phyloP scores from a whole-genome alignment of 2,113 vertebrate genomes.

The Sebastes fasciatus region DNA sequence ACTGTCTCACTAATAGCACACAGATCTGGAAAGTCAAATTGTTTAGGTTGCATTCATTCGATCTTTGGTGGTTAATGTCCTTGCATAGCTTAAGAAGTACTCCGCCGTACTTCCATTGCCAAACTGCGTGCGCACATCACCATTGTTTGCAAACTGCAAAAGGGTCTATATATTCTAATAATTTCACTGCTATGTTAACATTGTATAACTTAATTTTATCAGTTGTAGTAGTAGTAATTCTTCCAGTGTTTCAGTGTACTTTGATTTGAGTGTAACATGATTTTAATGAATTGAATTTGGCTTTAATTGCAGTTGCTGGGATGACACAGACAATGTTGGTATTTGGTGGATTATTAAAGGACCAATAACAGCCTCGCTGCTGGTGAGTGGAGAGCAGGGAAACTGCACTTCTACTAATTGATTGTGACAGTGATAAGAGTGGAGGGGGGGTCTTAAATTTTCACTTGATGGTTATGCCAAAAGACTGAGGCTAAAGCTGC shows the following conservation, averaged over 20 bases:
- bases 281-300: neutral
- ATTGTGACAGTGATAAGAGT: neutral
- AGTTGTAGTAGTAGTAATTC: neutral
- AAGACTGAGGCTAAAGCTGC: too few relatives aligned
- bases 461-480: too few relatives aligned
- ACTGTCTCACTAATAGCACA: too few relatives aligned
- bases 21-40: too few relatives aligned
- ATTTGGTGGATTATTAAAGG: slow-evolving; percentile 88
- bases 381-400: slow-evolving; percentile 74
- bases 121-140: too few relatives aligned
- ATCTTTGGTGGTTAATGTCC: too few relatives aligned
- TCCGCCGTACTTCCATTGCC: too few relatives aligned
- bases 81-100: too few relatives aligned
- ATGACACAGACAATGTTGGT: slow-evolving; percentile 80
- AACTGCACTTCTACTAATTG: neutral
- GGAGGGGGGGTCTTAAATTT: neutral
- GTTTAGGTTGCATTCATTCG: too few relatives aligned
- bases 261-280: neutral
- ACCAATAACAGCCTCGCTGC: slow-evolving; percentile 82
- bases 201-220: neutral
- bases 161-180: neutral
- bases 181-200: neutral
- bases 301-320: slow-evolving; percentile 82
- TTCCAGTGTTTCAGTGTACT: neutral
- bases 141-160: too few relatives aligned